These are phyloP conservation scores for Galaxias olidus DNA, from an alignment of 2,797 vertebrate genomes.

Conservation along the genomic window DNA sequence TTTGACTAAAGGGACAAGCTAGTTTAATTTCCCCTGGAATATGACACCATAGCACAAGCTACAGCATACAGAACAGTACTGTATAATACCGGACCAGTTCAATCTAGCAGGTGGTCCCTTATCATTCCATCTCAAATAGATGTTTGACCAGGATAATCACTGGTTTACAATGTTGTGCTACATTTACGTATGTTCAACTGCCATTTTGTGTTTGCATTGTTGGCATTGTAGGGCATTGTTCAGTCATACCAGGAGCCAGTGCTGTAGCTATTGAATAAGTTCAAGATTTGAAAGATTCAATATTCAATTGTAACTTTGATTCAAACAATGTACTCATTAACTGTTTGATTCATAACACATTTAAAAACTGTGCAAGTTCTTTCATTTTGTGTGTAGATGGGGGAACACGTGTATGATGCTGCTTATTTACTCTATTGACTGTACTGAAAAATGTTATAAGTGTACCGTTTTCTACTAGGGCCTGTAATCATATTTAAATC, in stretches of 20 bases:
- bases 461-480: slow-evolving; percentile 67
- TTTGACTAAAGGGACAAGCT: no score
- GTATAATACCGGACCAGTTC: slow-evolving; percentile 25
- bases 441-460: slow-evolving; percentile 49
- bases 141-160: slow-evolving; percentile 24
- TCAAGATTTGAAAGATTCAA: no score
- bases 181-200: slow-evolving; percentile 5
- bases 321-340: slow-evolving; percentile 40
- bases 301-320: not conserved
- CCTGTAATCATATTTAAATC: slow-evolving; percentile 79
- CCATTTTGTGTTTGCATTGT: slow-evolving; percentile 2
- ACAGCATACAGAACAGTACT: not conserved
- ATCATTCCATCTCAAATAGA: slow-evolving; percentile 23
- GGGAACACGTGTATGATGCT: slow-evolving; percentile 58
- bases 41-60: slow-evolving; percentile 61
- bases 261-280: no score
- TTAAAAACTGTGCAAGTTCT: slow-evolving; percentile 63
- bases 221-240: slow-evolving; percentile 44
- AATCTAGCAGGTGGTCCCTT: slow-evolving; percentile 28
- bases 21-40: no score
- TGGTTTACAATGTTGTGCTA: slow-evolving; percentile 23
- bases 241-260: slow-evolving; percentile 15
- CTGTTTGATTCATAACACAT: slow-evolving; percentile 57
- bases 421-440: slow-evolving; percentile 43
- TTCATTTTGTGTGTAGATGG: slow-evolving; percentile 54